Evolutionary conservation across 2,888 invertebrate genomes (phyloP).

Genomic region (Acleris holmiana): DNA sequence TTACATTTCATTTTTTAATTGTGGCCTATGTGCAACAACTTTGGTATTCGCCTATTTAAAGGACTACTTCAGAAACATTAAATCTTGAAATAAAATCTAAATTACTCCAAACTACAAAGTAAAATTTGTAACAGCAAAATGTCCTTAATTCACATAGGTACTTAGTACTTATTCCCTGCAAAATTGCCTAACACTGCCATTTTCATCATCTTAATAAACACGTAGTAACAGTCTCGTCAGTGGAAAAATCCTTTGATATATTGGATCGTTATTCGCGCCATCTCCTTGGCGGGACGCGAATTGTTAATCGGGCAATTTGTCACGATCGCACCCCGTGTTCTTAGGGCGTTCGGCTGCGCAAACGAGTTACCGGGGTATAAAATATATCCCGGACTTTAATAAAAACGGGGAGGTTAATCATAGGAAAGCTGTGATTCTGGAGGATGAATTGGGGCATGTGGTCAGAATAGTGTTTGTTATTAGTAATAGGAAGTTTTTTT

Average conservation of each 20-base stretch:
- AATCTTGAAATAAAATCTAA: too few relatives aligned
- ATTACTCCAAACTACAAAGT: too few relatives aligned
- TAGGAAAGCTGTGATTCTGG: background rate
- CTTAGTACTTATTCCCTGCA: background rate
- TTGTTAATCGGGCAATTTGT: constrained; percentile 82
- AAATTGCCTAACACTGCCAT: constrained; percentile 27
- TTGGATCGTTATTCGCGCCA: constrained; percentile 80
- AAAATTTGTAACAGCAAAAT: too few relatives aligned
- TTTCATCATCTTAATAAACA: constrained; percentile 60
- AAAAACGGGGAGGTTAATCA: constrained; percentile 20
- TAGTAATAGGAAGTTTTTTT: too few relatives aligned
- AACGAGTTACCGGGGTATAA: constrained; percentile 34
- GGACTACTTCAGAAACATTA: too few relatives aligned
- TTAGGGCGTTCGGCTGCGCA: constrained; percentile 63
- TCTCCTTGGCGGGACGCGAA: constrained; percentile 71
- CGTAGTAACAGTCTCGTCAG: constrained; percentile 67
- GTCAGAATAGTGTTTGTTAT: too few relatives aligned
- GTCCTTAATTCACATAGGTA: too few relatives aligned
- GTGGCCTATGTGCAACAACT: too few relatives aligned
- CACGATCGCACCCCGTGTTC: constrained; percentile 77
- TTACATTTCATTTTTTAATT: too few relatives aligned
- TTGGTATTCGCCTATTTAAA: too few relatives aligned
- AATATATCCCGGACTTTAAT: constrained; percentile 36
- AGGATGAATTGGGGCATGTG: too few relatives aligned
- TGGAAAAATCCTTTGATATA: constrained; percentile 82